Evolutionary conservation across 2,797 vertebrate species (phyloP).

Genomic region (Spinus pinus): DNA sequence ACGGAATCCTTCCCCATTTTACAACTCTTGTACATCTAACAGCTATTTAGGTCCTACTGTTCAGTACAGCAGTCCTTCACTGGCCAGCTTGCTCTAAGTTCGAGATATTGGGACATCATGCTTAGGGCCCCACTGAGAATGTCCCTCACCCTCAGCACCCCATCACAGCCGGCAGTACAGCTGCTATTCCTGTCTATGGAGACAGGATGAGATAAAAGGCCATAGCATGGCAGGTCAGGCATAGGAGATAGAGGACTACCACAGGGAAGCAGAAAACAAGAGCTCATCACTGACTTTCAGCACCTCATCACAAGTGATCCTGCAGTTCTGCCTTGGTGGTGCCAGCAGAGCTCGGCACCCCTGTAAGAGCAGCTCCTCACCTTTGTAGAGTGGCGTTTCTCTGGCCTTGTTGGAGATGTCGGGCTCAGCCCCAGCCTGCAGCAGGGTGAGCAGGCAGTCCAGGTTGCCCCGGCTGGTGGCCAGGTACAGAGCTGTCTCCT

Average conservation of each 20-base stretch:
- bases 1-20: neutral
- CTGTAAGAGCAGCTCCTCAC: conserved; percentile 57
- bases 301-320: neutral
- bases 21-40: neutral
- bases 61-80: neutral
- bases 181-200: neutral
- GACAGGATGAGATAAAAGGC: neutral
- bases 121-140: neutral
- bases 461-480: conserved; percentile 83
- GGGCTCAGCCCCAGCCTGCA: conserved; percentile 90
- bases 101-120: neutral
- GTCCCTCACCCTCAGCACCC: neutral
- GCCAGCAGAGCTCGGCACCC: neutral
- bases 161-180: neutral
- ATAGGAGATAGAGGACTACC: neutral
- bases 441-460: conserved; percentile 83
- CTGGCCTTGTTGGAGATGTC: conserved; percentile 93
- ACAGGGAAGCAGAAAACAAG: neutral
- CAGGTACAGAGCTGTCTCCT: conserved; percentile 91
- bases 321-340: neutral
- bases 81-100: neutral
- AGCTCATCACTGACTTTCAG: neutral
- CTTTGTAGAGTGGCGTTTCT: conserved; percentile 95
- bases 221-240: neutral
- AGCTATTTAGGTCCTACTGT: neutral